Conservation (phyloP, 2,888 invertebrate genomes). For the Phengaris alcon region DNA sequence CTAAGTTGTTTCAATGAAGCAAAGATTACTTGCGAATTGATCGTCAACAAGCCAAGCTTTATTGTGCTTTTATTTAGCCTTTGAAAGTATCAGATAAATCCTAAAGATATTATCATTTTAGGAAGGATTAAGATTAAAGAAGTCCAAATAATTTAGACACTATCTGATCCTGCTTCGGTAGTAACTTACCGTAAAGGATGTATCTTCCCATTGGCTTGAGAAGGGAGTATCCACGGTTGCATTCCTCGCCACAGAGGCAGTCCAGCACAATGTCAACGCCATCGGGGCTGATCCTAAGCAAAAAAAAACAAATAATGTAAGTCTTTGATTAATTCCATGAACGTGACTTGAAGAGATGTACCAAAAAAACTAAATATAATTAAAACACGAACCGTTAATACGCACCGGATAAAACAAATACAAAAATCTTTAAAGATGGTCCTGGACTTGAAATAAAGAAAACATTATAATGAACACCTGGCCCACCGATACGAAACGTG, state of each 20-base stretch:
- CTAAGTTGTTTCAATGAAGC: constrained; percentile 18
- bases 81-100: neutral
- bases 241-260: constrained; percentile 93
- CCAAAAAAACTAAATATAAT: neutral
- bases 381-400: neutral
- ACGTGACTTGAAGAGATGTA: neutral
- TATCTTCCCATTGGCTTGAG: constrained; percentile 94
- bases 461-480: constrained; percentile 17
- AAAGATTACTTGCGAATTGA: constrained; percentile 18
- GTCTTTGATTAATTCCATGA: neutral
- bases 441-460: neutral
- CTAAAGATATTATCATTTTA: constrained; percentile 13
- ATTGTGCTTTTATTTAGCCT: constrained; percentile 7
- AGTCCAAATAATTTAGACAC: neutral
- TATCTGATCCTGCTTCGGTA: neutral
- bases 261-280: constrained; percentile 93
- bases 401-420: neutral
- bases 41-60: constrained; percentile 10
- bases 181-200: constrained; percentile 85
- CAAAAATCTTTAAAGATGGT: neutral
- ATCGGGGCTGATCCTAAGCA: constrained; percentile 82
- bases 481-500: neutral
- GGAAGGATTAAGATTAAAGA: neutral
- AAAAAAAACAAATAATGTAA: constrained; percentile 9
- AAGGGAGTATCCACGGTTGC: constrained; percentile 89